phyloP scores from a whole-genome alignment of 2,113 vertebrate species.

The Corydoras sp. region DNA sequence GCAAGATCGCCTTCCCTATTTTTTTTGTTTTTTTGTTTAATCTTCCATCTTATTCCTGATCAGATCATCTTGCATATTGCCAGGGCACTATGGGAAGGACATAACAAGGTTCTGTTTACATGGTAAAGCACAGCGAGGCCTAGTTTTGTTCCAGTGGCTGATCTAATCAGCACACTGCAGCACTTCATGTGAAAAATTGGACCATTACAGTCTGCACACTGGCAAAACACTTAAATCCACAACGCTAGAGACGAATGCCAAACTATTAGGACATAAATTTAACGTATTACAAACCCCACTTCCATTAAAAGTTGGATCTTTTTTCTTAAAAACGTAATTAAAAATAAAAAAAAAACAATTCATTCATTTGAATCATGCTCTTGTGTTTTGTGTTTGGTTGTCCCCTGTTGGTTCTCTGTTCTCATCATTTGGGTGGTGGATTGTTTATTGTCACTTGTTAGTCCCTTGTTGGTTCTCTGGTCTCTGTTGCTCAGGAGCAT shows the following conservation, averaged over 20 bases:
- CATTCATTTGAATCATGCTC: too few species aligned
- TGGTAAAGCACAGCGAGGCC: conserved; percentile 11
- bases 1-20: background rate
- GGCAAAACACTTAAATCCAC: background rate
- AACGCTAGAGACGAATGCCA: too few species aligned
- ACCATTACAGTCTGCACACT: background rate
- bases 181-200: conserved; percentile 13
- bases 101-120: conserved; percentile 9
- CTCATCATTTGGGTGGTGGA: too few species aligned
- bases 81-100: conserved; percentile 3
- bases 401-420: too few species aligned
- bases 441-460: background rate
- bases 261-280: too few species aligned
- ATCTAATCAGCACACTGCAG: conserved; percentile 30
- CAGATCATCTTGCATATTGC: background rate
- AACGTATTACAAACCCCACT: too few species aligned
- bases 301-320: too few species aligned
- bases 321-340: too few species aligned
- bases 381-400: too few species aligned
- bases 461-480: background rate
- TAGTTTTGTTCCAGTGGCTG: conserved; percentile 23
- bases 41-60: background rate
- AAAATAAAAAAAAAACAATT: too few species aligned
- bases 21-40: background rate
- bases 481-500: too few species aligned